These are phyloP conservation scores for Dendronephthya gigantea DNA, from an alignment of 64 coral and sea anemone genomes.

Conservation along the genomic window DNA sequence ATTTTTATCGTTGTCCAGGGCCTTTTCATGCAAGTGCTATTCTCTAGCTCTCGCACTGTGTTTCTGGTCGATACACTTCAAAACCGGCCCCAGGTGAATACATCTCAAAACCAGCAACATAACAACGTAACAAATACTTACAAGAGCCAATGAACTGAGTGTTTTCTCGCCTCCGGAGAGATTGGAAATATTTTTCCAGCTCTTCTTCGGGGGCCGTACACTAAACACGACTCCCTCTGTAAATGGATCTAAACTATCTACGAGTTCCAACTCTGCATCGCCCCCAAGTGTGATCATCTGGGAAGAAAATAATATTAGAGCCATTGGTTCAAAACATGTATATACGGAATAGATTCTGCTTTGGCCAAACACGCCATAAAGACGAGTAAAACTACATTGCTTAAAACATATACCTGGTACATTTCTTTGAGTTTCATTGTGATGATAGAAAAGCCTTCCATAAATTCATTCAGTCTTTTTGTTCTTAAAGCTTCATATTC, in stretches of 20 bases:
- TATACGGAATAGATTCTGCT: background rate
- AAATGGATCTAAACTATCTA: constrained; percentile 96
- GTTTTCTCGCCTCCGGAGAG: constrained; percentile 98
- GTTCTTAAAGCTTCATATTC: constrained; percentile 77
- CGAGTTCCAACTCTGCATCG: constrained; percentile 83
- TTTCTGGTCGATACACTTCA: too few species aligned
- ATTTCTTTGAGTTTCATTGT: constrained; percentile 96
- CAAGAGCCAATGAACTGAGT: constrained; percentile 83
- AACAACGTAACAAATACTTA: constrained; percentile 22
- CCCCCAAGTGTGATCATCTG: constrained; percentile 99
- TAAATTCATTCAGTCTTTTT: constrained; percentile 79
- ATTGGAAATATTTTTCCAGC: constrained; percentile 98
- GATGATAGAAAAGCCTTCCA: constrained; percentile 83
- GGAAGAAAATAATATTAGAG: too few species aligned
- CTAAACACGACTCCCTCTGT: constrained; percentile 96
- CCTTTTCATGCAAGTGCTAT: too few species aligned
- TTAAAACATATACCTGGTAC: constrained; percentile 57
- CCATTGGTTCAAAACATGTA: background rate
- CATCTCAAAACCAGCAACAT: too few species aligned
- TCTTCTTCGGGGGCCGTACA: constrained; percentile 97
- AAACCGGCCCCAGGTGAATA: too few species aligned
- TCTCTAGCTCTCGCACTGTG: too few species aligned
- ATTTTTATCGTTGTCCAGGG: too few species aligned
- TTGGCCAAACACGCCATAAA: background rate
- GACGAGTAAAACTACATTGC: background rate